Percentiles rank a stretch among this genome's conserved stretches.
These are phyloP conservation scores for Camponotus vicinus DNA, from an alignment of 1,140 invertebrate genomes.

Conservation along the genomic window DNA sequence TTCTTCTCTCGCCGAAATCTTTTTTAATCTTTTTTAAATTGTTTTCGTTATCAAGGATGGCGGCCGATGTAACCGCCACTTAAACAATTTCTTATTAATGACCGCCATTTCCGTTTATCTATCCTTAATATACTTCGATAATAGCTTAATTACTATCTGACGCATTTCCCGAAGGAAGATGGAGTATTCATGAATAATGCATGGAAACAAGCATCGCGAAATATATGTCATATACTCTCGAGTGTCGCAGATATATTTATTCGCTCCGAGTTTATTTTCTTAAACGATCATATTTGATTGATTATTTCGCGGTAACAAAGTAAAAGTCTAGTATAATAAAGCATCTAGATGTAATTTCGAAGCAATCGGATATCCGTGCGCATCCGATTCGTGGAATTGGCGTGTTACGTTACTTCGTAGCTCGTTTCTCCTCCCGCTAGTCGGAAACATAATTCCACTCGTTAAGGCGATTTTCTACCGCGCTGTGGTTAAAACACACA, in stretches of 20 bases:
- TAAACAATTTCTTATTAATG: constrained; percentile 62
- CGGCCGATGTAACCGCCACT: constrained; percentile 22
- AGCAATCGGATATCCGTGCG: background rate
- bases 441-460: constrained; percentile 43
- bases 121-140: constrained; percentile 7
- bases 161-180: constrained; percentile 16
- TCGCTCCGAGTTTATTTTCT: background rate
- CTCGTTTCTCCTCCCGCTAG: background rate
- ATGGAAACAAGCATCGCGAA: background rate
- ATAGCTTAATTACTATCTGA: constrained; percentile 59
- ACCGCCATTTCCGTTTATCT: constrained; percentile 43
- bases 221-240: no score
- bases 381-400: constrained; percentile 26
- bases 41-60: no score
- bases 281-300: background rate
- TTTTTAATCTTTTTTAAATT: background rate
- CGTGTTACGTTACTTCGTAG: constrained; percentile 5
- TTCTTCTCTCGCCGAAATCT: background rate
- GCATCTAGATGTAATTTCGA: background rate
- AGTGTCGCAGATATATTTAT: background rate
- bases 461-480: constrained; percentile 61
- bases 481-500: constrained; percentile 54
- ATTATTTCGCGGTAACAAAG: no score
- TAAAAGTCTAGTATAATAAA: background rate
- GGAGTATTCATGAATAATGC: constrained; percentile 57